Evolutionary conservation across 92 coral and sea anemone species (phyloP), one percentile per base, ranked within the genome.

Genomic region (Ricordea florida): DNA sequence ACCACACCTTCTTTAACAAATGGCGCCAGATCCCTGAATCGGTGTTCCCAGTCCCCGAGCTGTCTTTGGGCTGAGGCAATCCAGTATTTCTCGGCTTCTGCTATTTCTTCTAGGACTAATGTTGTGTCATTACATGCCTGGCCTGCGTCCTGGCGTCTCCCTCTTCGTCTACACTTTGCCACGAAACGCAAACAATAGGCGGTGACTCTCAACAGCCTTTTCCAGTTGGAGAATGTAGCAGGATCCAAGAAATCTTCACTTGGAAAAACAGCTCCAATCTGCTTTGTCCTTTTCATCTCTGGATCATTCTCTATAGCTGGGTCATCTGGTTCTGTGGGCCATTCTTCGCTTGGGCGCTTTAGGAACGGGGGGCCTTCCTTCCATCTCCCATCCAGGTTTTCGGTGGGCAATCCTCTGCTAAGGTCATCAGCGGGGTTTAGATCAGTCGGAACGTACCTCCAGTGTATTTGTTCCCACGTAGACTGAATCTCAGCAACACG

Each of bases 101-200:
- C 47, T 24, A 62, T 43, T 28, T 79, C 79, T 17, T 46, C 60
- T 3, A 61, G 79, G 8, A 52, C 69, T 33, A 79, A 42, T 13
- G 79, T 58, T 40, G 62, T 72, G 9, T 46, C 28, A n/a, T 17
- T 16, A 10, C 21, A 23, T 5, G 62, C 29, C 35, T 11, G 18
- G n/a, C n/a, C n/a, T n/a, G n/a, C n/a, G n/a, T n/a, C n/a, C n/a
- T n/a, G n/a, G n/a, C n/a, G n/a, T n/a, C n/a, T n/a, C n/a, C n/a
- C n/a, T n/a, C 48, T 51, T 14, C 32, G 17, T 9, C 16, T 33
- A 0, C 15, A 5, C 31, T 38, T 70, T 21, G 22, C 42, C 2
- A 67, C 46, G 33, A 79, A 79, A 10, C 78, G 70, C 74, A 35
- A 30, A 33, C 69, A 55, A 44, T 66, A 66, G n/a, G 85, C 85